phyloP scores from a whole-genome alignment of 1,140 invertebrate genomes.

The Helicoverpa zea region DNA sequence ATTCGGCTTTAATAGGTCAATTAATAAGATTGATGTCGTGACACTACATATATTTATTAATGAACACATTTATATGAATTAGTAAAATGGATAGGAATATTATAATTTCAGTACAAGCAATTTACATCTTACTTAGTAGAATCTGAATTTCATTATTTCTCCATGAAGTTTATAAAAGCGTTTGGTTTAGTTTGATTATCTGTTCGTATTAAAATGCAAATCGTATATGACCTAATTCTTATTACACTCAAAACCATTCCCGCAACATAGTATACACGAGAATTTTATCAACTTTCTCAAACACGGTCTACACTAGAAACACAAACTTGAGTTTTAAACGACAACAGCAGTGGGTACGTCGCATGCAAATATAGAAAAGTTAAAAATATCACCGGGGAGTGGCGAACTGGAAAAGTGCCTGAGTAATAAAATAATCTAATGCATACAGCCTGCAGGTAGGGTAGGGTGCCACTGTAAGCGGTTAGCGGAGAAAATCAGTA shows the following conservation, averaged over 20 bases:
- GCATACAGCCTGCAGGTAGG: conserved; percentile 22
- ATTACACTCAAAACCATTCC: background rate
- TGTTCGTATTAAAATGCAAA: too few species aligned
- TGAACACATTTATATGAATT: background rate
- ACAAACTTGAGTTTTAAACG: background rate
- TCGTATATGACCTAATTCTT: too few species aligned
- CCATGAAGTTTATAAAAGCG: too few species aligned
- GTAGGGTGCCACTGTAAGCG: background rate
- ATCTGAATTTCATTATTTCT: too few species aligned
- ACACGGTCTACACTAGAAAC: background rate
- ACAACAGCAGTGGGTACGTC: background rate
- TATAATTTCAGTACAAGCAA: too few species aligned
- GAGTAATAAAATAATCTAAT: conserved; percentile 29
- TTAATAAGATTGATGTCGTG: conserved; percentile 10
- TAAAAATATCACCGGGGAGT: background rate
- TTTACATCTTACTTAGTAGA: too few species aligned
- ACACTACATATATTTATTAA: background rate
- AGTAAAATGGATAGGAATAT: background rate
- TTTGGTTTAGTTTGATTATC: too few species aligned
- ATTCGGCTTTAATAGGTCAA: conserved; percentile 22
- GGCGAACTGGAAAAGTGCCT: background rate
- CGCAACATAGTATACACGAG: background rate
- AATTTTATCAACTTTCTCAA: background rate
- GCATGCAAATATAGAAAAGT: background rate
- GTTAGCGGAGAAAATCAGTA: too few species aligned